phyloP scores from a whole-genome alignment of 1,140 invertebrate species.

The Drosophila pectinifera region DNA sequence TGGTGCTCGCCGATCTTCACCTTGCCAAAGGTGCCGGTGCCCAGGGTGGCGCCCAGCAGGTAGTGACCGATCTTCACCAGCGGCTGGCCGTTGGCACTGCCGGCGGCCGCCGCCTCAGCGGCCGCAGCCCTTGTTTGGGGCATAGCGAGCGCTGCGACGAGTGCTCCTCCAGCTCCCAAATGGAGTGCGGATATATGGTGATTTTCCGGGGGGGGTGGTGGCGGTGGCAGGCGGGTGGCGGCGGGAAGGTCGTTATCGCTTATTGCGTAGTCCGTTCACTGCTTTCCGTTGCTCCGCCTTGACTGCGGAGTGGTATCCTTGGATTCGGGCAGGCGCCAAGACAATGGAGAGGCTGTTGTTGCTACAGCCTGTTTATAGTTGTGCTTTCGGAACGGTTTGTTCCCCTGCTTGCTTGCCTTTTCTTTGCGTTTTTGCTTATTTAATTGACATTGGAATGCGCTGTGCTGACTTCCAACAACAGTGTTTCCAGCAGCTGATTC shows the following conservation, averaged over 20 bases:
- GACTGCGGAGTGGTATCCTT: not conserved
- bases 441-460: conserved; percentile 69
- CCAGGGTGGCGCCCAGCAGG: conserved; percentile 94
- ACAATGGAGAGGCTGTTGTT: not conserved
- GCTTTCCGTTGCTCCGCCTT: conserved; percentile 10
- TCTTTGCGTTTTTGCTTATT: conserved; percentile 56
- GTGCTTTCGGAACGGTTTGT: not conserved
- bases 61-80: conserved; percentile 97
- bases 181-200: not conserved
- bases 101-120: conserved; percentile 69
- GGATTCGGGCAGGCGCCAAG: not conserved
- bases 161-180: conserved; percentile 7
- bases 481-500: conserved; percentile 43
- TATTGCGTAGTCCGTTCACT: conserved; percentile 72
- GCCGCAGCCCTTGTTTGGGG: conserved; percentile 74
- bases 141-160: conserved; percentile 41
- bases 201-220: not conserved
- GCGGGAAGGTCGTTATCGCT: conserved; percentile 66
- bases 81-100: conserved; percentile 85
- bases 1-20: conserved; percentile 99
- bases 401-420: conserved; percentile 18
- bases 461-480: conserved; percentile 56
- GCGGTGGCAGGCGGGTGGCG: not conserved
- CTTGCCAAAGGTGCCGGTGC: conserved; percentile 97
- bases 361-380: conserved; percentile 12